Conservation (phyloP, 2,888 invertebrate genomes). For the Agapetus fuscipes region DNA sequence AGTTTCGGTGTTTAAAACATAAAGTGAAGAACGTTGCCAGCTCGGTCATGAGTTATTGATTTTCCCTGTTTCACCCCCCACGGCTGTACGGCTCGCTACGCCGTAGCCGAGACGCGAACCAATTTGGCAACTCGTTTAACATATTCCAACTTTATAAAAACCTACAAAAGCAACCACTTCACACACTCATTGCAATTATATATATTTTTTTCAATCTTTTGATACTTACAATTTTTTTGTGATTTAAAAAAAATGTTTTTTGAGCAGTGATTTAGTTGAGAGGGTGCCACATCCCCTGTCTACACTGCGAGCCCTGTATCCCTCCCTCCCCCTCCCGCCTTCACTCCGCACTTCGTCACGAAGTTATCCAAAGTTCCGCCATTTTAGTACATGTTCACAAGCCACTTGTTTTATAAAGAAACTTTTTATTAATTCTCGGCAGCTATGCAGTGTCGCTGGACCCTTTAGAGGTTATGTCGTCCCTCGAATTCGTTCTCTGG, state of each 20-base stretch:
- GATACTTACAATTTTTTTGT: conserved; percentile 1
- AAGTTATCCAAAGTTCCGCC: conserved; percentile 51
- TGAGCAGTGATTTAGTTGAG: background rate
- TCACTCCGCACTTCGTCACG: conserved; percentile 47
- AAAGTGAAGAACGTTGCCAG: conserved; percentile 17
- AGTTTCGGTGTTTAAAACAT: conserved; percentile 9
- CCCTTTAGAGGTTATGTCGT: conserved; percentile 45
- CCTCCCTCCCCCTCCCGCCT: conserved; percentile 42
- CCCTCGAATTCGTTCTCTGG: conserved; percentile 4
- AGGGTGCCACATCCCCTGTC: background rate
- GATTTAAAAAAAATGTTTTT: background rate
- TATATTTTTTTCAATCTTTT: too few relatives aligned
- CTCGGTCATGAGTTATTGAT: conserved; percentile 44
- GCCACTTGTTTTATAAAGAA: conserved; percentile 52
- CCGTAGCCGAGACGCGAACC: conserved; percentile 22
- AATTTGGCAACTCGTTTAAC: too few relatives aligned
- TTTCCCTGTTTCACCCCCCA: conserved; percentile 43
- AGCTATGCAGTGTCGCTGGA: conserved; percentile 48
- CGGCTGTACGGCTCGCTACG: conserved; percentile 39
- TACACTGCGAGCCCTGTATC: conserved; percentile 29
- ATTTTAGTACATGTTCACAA: conserved; percentile 52
- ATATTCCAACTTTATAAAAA: too few relatives aligned
- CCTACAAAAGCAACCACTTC: too few relatives aligned
- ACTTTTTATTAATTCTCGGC: conserved; percentile 51
- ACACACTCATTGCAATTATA: too few relatives aligned